Conservation (phyloP, 2,888 invertebrate species). For the Clostera curtula region DNA sequence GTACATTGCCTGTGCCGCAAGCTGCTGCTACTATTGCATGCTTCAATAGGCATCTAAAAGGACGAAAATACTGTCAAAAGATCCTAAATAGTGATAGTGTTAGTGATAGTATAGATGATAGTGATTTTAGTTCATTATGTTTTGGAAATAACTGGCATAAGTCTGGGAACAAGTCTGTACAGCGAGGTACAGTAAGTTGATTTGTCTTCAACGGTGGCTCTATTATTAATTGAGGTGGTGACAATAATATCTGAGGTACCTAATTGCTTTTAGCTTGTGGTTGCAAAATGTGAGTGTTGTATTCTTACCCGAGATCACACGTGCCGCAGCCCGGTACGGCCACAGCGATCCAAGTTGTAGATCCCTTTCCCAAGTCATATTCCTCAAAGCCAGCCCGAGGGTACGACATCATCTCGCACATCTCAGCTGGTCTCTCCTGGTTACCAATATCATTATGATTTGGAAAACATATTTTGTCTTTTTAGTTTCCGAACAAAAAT, state of each 20-base stretch:
- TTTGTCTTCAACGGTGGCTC: too few relatives aligned
- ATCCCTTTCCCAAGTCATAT: slow-evolving; percentile 40
- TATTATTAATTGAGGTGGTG: too few relatives aligned
- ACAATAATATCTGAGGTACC: too few relatives aligned
- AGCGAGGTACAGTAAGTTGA: too few relatives aligned
- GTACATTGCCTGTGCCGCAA: slow-evolving; percentile 35
- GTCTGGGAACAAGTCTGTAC: too few relatives aligned
- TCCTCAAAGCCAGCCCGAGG: slow-evolving; percentile 43
- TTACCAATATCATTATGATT: background rate
- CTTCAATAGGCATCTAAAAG: slow-evolving; percentile 32
- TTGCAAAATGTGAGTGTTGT: too few relatives aligned
- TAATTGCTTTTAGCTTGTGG: too few relatives aligned
- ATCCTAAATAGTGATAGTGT: too few relatives aligned
- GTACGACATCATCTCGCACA: slow-evolving; percentile 15
- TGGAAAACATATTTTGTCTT: background rate
- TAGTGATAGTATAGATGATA: too few relatives aligned
- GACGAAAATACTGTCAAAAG: background rate
- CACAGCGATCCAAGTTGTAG: slow-evolving; percentile 51
- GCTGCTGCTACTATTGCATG: slow-evolving; percentile 45
- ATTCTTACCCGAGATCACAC: slow-evolving; percentile 32
- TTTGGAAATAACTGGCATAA: too few relatives aligned
- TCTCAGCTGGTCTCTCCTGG: slow-evolving; percentile 28
- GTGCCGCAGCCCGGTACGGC: slow-evolving; percentile 52
- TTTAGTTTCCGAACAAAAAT: too few relatives aligned
- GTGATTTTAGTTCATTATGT: too few relatives aligned